Percentiles rank a stretch among this genome's conserved stretches.
phyloP scores from a whole-genome alignment of 2,888 invertebrate species.

The Scaptomyza cyrtandrae region DNA sequence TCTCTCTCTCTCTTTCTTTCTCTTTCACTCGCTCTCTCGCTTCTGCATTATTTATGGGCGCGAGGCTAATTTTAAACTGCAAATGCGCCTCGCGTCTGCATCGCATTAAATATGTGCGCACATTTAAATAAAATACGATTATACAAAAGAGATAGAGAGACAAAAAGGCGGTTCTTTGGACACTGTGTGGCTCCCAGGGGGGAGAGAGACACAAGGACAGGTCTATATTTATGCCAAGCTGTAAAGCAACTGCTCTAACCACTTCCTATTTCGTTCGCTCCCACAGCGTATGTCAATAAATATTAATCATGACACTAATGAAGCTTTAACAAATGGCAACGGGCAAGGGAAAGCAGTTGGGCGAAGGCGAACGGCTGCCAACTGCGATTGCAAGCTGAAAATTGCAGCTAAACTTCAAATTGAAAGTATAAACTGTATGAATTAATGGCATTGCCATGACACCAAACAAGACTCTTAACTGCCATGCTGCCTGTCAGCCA shows the following conservation, averaged over 20 bases:
- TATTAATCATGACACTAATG: conserved; percentile 82
- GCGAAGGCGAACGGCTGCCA: neutral
- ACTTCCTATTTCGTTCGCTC: neutral
- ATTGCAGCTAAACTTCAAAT: conserved; percentile 28
- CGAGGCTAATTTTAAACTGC: conserved; percentile 53
- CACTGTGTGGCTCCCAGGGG: neutral
- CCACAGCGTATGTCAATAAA: conserved; percentile 68
- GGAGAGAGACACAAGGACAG: neutral
- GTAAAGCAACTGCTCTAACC: neutral
- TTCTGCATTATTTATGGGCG: conserved; percentile 62
- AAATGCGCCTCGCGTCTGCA: conserved; percentile 26
- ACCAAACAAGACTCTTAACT: conserved; percentile 9
- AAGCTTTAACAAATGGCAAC: conserved; percentile 70
- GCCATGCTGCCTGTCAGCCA: neutral
- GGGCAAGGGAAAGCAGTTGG: neutral
- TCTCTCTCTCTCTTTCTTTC: neutral
- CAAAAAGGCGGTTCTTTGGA: neutral
- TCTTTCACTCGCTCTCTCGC: neutral
- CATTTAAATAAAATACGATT: conserved; percentile 49
- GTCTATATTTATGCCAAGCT: conserved; percentile 13
- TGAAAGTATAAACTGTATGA: conserved; percentile 45
- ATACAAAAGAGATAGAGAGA: conserved; percentile 10
- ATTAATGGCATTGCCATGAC: conserved; percentile 49
- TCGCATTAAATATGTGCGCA: conserved; percentile 28
- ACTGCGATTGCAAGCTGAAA: conserved; percentile 1